Evolutionary conservation across 2,888 invertebrate species (phyloP).

Genomic region (Rhingia rostrata): DNA sequence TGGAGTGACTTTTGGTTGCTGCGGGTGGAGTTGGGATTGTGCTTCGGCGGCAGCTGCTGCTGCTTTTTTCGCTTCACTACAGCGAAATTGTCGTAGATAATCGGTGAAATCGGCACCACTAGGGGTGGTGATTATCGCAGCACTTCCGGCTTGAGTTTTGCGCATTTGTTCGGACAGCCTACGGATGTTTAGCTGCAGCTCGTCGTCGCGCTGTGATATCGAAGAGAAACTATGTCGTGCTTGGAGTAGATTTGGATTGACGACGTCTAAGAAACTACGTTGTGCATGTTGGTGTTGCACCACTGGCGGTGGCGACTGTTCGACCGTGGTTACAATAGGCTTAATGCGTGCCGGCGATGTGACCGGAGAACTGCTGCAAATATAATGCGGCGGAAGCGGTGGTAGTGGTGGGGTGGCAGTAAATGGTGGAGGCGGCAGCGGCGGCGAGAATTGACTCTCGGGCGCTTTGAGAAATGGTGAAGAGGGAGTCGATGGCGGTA

Average conservation of each 20-base stretch:
- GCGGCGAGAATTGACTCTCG: constrained; percentile 76
- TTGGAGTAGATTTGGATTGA: constrained; percentile 78
- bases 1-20: constrained; percentile 74
- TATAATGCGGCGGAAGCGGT: constrained; percentile 59
- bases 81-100: constrained; percentile 77
- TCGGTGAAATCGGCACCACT: constrained; percentile 76
- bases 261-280: constrained; percentile 77
- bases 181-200: constrained; percentile 81
- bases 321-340: constrained; percentile 76
- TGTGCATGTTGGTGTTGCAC: constrained; percentile 65
- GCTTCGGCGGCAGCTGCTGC: constrained; percentile 64
- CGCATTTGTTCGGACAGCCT: constrained; percentile 81
- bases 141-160: constrained; percentile 67
- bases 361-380: constrained; percentile 72
- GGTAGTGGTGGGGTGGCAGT: constrained; percentile 63
- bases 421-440: constrained; percentile 73
- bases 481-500: constrained; percentile 78
- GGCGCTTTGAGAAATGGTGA: constrained; percentile 78
- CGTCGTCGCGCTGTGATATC: constrained; percentile 78
- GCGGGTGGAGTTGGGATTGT: constrained; percentile 67
- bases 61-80: constrained; percentile 76
- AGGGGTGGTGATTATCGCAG: constrained; percentile 75
- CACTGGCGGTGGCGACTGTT: constrained; percentile 37
- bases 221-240: constrained; percentile 82
- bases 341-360: constrained; percentile 68